phyloP scores from a whole-genome alignment of 2,113 vertebrate species.

The Thermophis baileyi region DNA sequence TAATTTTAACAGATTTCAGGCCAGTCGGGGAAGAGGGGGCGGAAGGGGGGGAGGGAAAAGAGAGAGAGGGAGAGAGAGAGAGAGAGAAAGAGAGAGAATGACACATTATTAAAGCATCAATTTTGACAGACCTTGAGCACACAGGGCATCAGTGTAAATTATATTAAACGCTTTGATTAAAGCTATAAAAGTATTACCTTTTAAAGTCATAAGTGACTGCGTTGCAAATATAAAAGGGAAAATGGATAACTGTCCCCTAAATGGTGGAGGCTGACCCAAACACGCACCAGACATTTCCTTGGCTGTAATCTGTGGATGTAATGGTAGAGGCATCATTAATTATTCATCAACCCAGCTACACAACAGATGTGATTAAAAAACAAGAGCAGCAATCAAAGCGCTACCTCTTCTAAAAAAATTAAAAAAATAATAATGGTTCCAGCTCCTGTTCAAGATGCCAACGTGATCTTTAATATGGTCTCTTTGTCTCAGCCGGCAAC shows the following conservation, averaged over 20 bases:
- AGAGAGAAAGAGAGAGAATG: slow-evolving; percentile 58
- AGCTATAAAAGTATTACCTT: slow-evolving; percentile 78
- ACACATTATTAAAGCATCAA: slow-evolving; percentile 81
- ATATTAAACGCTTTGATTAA: slow-evolving; percentile 85
- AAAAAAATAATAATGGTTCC: slow-evolving; percentile 40
- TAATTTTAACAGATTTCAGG: slow-evolving; percentile 86
- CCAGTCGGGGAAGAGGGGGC: slow-evolving; percentile 58
- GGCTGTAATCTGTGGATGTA: slow-evolving; percentile 72
- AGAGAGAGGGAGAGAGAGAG: slow-evolving; percentile 41
- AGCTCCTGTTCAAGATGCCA: slow-evolving; percentile 58
- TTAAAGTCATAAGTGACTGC: slow-evolving; percentile 76
- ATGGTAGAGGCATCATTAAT: slow-evolving; percentile 76
- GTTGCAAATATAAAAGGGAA: slow-evolving; percentile 78
- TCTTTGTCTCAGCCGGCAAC: background rate
- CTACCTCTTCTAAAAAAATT: slow-evolving; percentile 40
- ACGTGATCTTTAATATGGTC: slow-evolving; percentile 39
- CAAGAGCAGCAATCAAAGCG: slow-evolving; percentile 68
- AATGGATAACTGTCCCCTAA: slow-evolving; percentile 75
- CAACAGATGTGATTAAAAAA: slow-evolving; percentile 77
- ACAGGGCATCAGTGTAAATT: slow-evolving; percentile 80
- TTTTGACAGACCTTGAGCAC: slow-evolving; percentile 78
- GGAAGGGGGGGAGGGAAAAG: background rate
- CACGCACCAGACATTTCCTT: slow-evolving; percentile 68
- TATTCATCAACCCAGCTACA: slow-evolving; percentile 77
- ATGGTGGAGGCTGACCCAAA: slow-evolving; percentile 72